Conservation (phyloP, 92 coral and sea anemone genomes). For the Nematostella vectensis region DNA sequence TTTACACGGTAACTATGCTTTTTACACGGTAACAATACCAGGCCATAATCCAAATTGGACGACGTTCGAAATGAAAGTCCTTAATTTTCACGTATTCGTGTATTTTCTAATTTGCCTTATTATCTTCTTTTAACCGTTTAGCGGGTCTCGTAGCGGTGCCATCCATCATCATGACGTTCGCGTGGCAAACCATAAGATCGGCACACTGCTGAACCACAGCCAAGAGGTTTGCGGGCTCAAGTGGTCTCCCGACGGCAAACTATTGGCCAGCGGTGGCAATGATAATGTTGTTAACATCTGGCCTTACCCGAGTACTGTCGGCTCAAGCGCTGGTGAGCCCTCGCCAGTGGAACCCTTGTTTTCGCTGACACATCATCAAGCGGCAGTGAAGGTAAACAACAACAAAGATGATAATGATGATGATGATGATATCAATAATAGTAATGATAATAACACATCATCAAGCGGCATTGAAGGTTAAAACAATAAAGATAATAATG, state of each 20-base stretch:
- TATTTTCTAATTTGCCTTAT: neutral
- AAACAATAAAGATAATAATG: no score
- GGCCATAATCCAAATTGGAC: no score
- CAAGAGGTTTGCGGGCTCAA: conserved; percentile 93
- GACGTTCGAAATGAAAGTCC: neutral
- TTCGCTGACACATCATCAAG: conserved; percentile 77
- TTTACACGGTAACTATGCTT: no score
- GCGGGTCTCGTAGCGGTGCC: conserved; percentile 89
- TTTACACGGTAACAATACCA: no score
- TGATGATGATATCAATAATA: no score
- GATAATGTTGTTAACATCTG: conserved; percentile 91
- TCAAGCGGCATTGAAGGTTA: no score
- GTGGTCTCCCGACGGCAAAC: conserved; percentile 92
- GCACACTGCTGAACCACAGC: conserved; percentile 68
- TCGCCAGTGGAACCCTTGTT: conserved; percentile 37
- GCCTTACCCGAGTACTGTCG: conserved; percentile 29
- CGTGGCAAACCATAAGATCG: conserved; percentile 69
- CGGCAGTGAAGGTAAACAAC: conserved; percentile 81
- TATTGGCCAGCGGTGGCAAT: conserved; percentile 96
- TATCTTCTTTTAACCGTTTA: conserved; percentile 6
- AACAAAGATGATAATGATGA: no score
- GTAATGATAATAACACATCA: no score
- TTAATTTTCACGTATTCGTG: neutral
- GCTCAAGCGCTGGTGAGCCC: neutral
- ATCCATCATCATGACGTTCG: conserved; percentile 93